Evolutionary conservation across 2,888 invertebrate species (phyloP).

Genomic region (Elysia crispata): DNA sequence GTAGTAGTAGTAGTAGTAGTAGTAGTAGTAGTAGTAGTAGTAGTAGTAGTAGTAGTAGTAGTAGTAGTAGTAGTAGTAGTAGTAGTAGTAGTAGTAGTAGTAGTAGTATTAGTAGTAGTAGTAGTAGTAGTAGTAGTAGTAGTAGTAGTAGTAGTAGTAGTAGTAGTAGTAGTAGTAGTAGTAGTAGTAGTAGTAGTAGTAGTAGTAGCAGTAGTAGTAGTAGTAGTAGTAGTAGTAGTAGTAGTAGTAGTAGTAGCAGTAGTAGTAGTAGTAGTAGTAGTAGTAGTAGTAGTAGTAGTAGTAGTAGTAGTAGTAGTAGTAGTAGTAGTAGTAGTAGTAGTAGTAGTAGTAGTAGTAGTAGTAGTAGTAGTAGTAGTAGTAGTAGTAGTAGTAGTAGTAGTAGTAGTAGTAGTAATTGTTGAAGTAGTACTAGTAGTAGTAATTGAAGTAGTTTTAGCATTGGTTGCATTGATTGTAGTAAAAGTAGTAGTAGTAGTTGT

Average conservation of each 20-base stretch:
- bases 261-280: not conserved
- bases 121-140: too few relatives aligned
- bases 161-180: constrained; percentile 30
- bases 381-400: constrained; percentile 30
- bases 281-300: constrained; percentile 31
- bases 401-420: constrained; percentile 25
- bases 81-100: too few relatives aligned
- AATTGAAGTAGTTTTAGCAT: not conserved
- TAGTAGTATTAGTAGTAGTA: too few relatives aligned
- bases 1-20: constrained; percentile 28
- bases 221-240: not conserved
- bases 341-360: constrained; percentile 27
- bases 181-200: constrained; percentile 31
- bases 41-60: constrained; percentile 34
- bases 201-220: constrained; percentile 20
- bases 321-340: constrained; percentile 34
- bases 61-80: constrained; percentile 31
- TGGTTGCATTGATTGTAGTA: too few relatives aligned
- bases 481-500: too few relatives aligned
- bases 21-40: constrained; percentile 34
- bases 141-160: constrained; percentile 14
- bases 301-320: constrained; percentile 34
- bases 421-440: constrained; percentile 22
- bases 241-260: not conserved
- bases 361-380: not conserved